Percentiles rank a stretch among this genome's conserved stretches.
phyloP scores from a whole-genome alignment of 2,113 vertebrate species.

The Forbesichthys agassizii region DNA sequence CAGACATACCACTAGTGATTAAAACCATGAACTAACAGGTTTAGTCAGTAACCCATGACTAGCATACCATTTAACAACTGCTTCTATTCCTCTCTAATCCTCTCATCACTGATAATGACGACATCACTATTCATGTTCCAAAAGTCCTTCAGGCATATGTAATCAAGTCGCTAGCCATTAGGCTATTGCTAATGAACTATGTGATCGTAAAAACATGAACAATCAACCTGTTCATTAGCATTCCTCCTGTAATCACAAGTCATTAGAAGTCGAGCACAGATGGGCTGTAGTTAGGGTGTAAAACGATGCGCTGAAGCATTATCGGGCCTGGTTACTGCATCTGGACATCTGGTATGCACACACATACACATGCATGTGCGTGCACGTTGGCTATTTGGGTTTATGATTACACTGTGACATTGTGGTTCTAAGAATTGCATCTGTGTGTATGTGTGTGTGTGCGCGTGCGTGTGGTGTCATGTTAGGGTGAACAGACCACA shows the following conservation, averaged over 20 bases:
- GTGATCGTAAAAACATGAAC: not conserved
- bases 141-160: slow-evolving; percentile 30
- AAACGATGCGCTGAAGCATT: slow-evolving; percentile 62
- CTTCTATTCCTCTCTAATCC: too few relatives aligned
- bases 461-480: slow-evolving; percentile 66
- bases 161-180: slow-evolving; percentile 14
- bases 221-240: not conserved
- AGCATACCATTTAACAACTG: too few relatives aligned
- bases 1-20: not conserved
- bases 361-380: slow-evolving; percentile 57
- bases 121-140: slow-evolving; percentile 4
- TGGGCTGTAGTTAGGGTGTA: slow-evolving; percentile 29
- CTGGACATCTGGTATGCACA: slow-evolving; percentile 22
- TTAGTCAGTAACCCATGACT: too few relatives aligned
- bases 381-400: slow-evolving; percentile 46
- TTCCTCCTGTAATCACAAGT: slow-evolving; percentile 7
- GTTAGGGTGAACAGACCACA: slow-evolving; percentile 75
- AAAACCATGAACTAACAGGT: not conserved
- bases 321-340: slow-evolving; percentile 49
- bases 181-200: not conserved
- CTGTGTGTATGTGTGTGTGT: slow-evolving; percentile 5
- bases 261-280: not conserved
- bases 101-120: not conserved
- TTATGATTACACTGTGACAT: slow-evolving; percentile 13
- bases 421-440: not conserved